phyloP scores from a whole-genome alignment of 2,888 invertebrate species.

The Theodoxus fluviatilis region DNA sequence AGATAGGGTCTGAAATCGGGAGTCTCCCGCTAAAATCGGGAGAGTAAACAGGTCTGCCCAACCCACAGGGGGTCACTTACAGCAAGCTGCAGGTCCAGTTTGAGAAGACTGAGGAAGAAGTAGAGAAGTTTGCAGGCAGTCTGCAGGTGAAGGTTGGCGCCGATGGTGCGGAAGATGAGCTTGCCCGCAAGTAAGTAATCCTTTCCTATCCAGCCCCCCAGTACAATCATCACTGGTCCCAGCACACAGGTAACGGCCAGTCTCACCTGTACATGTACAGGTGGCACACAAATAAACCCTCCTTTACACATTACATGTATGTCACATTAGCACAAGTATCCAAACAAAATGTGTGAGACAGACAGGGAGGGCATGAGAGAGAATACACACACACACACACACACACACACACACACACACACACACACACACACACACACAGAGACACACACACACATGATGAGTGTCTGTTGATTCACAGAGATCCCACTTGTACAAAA shows the following conservation, averaged over 20 bases:
- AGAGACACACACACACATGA: slow-evolving; percentile 9
- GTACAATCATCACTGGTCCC: slow-evolving; percentile 40
- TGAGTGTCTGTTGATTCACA: not conserved
- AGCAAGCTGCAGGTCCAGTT: slow-evolving; percentile 58
- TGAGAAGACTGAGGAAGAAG: slow-evolving; percentile 48
- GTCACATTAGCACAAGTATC: slow-evolving; percentile 11
- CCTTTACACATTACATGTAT: no score
- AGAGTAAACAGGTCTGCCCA: no score
- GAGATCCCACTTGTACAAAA: no score
- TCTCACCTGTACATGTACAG: no score
- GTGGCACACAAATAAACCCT: not conserved
- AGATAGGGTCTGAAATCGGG: no score
- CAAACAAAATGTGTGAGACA: not conserved
- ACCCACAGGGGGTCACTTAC: no score
- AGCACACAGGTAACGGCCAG: slow-evolving; percentile 41
- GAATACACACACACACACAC: not conserved
- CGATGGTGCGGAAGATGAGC: slow-evolving; percentile 58
- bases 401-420: not conserved
- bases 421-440: slow-evolving; percentile 10
- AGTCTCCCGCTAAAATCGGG: no score
- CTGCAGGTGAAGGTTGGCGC: slow-evolving; percentile 51
- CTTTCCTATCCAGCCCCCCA: slow-evolving; percentile 39
- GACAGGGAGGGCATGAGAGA: not conserved
- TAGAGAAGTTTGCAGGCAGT: slow-evolving; percentile 48
- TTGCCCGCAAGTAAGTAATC: slow-evolving; percentile 51